These are phyloP conservation scores for Ceuthmochares aereus DNA, from an alignment of 2,113 vertebrate species.

Conservation along the genomic window DNA sequence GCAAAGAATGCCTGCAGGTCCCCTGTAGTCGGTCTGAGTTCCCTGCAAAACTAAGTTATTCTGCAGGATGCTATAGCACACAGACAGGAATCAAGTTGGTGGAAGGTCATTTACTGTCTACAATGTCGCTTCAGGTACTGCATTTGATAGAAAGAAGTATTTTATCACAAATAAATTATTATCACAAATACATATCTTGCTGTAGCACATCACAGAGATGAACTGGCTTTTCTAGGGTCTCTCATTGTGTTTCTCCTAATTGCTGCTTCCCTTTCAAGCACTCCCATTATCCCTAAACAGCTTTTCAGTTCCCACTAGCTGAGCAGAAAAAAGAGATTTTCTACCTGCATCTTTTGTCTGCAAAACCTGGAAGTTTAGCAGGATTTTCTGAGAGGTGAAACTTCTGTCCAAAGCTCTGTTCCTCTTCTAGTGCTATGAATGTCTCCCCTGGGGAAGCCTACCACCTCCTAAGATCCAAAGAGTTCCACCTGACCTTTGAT, in stretches of 20 bases:
- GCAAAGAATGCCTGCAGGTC: neutral
- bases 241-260: neutral
- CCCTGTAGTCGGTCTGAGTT: fast-evolving
- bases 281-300: neutral
- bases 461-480: neutral
- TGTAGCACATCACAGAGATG: neutral
- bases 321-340: neutral
- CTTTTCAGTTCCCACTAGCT: neutral
- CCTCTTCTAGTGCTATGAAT: neutral
- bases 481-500: neutral
- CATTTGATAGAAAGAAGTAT: neutral
- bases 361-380: neutral
- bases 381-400: neutral
- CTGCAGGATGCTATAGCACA: too few relatives aligned
- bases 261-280: neutral
- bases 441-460: neutral
- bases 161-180: neutral
- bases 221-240: neutral
- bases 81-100: fast-evolving
- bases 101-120: too few relatives aligned
- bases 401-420: neutral
- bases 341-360: neutral
- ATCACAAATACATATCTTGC: too few relatives aligned
- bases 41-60: neutral
- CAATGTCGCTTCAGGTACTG: neutral